Evolutionary conservation across 2,797 vertebrate genomes (phyloP).

Genomic region (Artibeus jamaicensis): DNA sequence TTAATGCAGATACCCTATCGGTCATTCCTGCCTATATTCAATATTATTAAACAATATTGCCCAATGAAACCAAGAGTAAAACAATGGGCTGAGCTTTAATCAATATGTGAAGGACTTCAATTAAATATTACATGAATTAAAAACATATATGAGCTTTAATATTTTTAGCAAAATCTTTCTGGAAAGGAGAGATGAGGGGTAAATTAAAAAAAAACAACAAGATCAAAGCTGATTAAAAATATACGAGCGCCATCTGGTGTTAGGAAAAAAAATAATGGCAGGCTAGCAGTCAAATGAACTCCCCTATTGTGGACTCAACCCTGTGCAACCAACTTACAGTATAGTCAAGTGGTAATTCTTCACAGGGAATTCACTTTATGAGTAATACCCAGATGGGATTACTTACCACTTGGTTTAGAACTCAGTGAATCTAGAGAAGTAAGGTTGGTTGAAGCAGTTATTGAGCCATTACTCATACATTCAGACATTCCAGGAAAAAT

Average conservation of each 20-base stretch:
- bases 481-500: neutral
- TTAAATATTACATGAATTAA: slow-evolving; percentile 66
- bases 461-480: neutral
- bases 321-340: neutral
- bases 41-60: slow-evolving; percentile 24
- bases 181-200: neutral
- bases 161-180: slow-evolving; percentile 61
- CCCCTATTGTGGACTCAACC: no score
- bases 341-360: neutral
- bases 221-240: slow-evolving; percentile 66
- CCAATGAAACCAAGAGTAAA: neutral
- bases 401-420: neutral
- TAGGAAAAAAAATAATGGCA: neutral
- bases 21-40: neutral
- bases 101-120: slow-evolving; percentile 56
- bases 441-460: neutral
- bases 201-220: neutral
- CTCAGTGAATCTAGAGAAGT: neutral
- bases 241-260: slow-evolving; percentile 76
- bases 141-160: slow-evolving; percentile 67
- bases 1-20: neutral
- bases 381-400: rapidly evolving
- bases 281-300: neutral
- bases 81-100: slow-evolving; percentile 56
- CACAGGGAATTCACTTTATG: neutral